These are phyloP conservation scores for Camponotus fellah DNA, from an alignment of 2,888 invertebrate species.

Conservation along the genomic window DNA sequence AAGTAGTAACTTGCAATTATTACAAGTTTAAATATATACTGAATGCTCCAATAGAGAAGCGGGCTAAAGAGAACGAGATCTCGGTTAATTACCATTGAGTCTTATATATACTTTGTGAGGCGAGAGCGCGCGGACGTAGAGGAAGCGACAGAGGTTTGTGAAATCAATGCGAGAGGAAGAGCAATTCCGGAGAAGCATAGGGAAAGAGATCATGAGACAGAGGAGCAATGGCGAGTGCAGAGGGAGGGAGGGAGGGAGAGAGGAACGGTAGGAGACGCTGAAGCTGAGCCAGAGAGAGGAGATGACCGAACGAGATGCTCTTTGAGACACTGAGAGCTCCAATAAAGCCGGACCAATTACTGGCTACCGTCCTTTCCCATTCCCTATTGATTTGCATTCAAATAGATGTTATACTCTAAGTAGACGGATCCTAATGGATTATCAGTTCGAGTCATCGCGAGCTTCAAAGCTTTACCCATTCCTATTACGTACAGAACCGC, in stretches of 20 bases:
- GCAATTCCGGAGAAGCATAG: constrained; percentile 64
- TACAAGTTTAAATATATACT: not conserved
- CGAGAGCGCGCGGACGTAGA: constrained; percentile 55
- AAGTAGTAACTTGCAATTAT: constrained; percentile 17
- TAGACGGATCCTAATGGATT: constrained; percentile 86
- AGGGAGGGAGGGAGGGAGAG: constrained; percentile 63
- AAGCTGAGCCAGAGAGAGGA: constrained; percentile 76
- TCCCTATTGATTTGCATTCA: constrained; percentile 86
- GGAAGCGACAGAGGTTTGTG: constrained; percentile 61
- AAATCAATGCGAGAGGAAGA: constrained; percentile 69
- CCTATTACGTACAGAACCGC: constrained; percentile 73
- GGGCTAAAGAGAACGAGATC: constrained; percentile 65
- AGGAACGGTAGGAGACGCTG: constrained; percentile 70
- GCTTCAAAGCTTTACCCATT: constrained; percentile 84
- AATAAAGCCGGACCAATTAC: constrained; percentile 86
- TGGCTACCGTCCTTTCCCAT: constrained; percentile 84
- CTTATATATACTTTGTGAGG: constrained; percentile 64
- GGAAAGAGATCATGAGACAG: constrained; percentile 70
- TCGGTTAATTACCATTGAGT: constrained; percentile 75
- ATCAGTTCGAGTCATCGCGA: constrained; percentile 86
- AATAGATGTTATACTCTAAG: constrained; percentile 86
- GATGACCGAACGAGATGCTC: constrained; percentile 86
- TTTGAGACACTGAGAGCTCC: constrained; percentile 86
- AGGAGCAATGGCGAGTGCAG: constrained; percentile 61
- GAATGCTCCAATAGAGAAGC: constrained; percentile 21